Conservation (phyloP, 1,140 invertebrate genomes). For the Telenomus remus region DNA sequence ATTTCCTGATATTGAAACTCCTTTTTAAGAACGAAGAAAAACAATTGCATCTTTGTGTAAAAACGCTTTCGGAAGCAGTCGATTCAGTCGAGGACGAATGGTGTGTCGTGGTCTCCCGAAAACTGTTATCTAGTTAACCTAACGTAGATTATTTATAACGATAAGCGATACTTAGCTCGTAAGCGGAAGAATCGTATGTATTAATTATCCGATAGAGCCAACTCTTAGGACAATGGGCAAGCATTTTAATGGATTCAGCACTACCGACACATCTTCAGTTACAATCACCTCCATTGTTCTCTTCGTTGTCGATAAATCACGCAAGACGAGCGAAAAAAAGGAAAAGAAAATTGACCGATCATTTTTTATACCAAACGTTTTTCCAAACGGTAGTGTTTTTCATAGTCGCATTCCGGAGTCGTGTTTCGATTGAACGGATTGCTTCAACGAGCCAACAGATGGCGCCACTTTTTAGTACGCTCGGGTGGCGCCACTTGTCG, state of each 20-base stretch:
- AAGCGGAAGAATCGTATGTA: conserved; percentile 35
- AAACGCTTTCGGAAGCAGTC: conserved; percentile 42
- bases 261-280: background rate
- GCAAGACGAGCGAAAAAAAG: too few relatives aligned
- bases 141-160: conserved; percentile 42
- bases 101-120: conserved; percentile 37
- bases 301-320: too few relatives aligned
- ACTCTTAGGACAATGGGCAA: conserved; percentile 36
- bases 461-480: background rate
- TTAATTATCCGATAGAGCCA: conserved; percentile 37
- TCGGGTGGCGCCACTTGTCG: conserved; percentile 1
- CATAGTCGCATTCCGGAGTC: conserved; percentile 32
- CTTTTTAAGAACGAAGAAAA: background rate
- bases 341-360: too few relatives aligned
- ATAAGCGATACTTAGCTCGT: conserved; percentile 36
- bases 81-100: conserved; percentile 49
- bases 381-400: conserved; percentile 14
- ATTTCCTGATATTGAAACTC: background rate
- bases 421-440: conserved; percentile 41
- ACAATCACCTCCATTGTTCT: background rate
- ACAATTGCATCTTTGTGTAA: conserved; percentile 6
- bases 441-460: conserved; percentile 15
- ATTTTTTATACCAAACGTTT: background rate
- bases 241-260: conserved; percentile 19
- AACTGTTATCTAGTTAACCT: conserved; percentile 50